Base-by-base conservation (phyloP, 2,888 invertebrate species). In the Calliopum simillimum region DNA sequence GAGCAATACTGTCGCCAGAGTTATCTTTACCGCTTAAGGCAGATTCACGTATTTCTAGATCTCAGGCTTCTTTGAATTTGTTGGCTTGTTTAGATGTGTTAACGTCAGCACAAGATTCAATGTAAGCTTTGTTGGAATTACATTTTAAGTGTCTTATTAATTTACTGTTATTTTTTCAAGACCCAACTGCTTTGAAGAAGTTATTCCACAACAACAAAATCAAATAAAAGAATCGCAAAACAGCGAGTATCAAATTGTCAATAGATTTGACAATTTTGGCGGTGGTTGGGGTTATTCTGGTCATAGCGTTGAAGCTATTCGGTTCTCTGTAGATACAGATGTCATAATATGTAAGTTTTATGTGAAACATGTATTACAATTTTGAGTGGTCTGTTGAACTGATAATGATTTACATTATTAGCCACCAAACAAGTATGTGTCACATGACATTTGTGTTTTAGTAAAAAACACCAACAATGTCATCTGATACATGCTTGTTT, bases 201-300 rank as follows among this genome's bases (percentile, higher is more conserved):
- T 76, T 43, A 73, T 81, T 41, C 83, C 84, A 0, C 81, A 81
- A 70, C 84, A 82, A 71, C 78, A 81, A 4, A 83, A 79, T 13
- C 82, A 79, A 55, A 73, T 79, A 4, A 83, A 85, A 16, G 86
- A 85, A 68, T 76, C 82, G 0, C 82, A 81, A 73, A 81, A 81
- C 56, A 83, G 80, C 69, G 86, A 86, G 19, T 86, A 85, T 74
- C 85, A 85, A 74, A 82, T 82, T 61, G 94, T 97, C 19, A 95
- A 93, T 82, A 89, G 98, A 75, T 98, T 98, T 85, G 97, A 97
- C 84, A 95, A 94, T 85, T 95, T 96, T 81, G 98, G 98, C 2
- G 98, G 98, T 33, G 98, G 98, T 5, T 99, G 99, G 99, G 98
- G 98, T 2, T 99, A 99, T 86, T 96, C 97, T 0, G 97, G 95